Conservation (phyloP, 2,888 invertebrate genomes). For the Taphrorychus bicolor region DNA sequence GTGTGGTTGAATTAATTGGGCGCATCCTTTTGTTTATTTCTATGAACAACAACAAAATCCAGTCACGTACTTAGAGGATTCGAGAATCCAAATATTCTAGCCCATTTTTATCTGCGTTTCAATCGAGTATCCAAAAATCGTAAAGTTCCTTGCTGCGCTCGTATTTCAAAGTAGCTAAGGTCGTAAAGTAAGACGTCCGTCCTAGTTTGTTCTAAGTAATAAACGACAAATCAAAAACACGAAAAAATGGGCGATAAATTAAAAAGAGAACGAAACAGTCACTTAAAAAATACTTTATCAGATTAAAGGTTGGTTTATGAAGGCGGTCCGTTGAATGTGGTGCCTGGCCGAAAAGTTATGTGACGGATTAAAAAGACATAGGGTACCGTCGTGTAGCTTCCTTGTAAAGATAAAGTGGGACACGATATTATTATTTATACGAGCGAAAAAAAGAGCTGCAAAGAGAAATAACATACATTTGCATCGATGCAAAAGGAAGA, state of each 20-base stretch:
- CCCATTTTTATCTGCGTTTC: slow-evolving; percentile 14
- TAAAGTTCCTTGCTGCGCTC: slow-evolving; percentile 17
- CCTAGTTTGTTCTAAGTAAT: slow-evolving; percentile 4
- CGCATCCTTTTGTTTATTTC: not conserved
- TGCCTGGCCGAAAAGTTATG: slow-evolving; percentile 5
- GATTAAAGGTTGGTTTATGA: slow-evolving; percentile 12
- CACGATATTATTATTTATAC: slow-evolving; percentile 6
- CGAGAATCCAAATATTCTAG: not conserved
- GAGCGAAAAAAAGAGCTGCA: not conserved
- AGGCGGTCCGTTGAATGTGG: not conserved
- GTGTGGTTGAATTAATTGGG: not conserved
- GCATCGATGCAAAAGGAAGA: not conserved
- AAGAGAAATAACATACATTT: not conserved
- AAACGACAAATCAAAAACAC: not conserved
- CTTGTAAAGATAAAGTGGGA: slow-evolving; percentile 5
- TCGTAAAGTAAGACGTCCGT: slow-evolving; percentile 1
- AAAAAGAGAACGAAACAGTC: not conserved
- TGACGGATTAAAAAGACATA: slow-evolving; percentile 13
- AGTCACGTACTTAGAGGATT: not conserved
- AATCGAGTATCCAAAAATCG: slow-evolving; percentile 26
- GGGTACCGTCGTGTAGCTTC: not conserved
- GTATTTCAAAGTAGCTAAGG: not conserved
- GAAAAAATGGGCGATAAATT: slow-evolving; percentile 4
- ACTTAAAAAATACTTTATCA: slow-evolving; percentile 10
- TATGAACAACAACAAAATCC: not conserved